Evolutionary conservation across 2,888 invertebrate genomes (phyloP), one percentile per base, ranked within the genome.

Genomic region (Erpobdella octoculata): DNA sequence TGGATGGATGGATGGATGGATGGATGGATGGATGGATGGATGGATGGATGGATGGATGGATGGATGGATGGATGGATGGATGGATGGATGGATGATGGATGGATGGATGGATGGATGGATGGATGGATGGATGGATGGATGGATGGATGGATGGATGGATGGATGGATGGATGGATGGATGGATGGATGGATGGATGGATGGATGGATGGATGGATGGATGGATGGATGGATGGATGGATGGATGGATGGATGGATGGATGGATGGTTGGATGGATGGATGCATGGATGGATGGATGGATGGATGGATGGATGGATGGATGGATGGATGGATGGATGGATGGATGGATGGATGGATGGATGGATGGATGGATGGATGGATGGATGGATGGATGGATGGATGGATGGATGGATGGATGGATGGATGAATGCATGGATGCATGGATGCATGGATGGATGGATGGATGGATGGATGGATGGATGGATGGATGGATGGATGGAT

Each of bases 311-410:
- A 62, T 62, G 41, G n/a, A 68, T 28, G 48, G 46, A 68, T 48
- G 46, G n/a, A 21, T 68, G 68, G 31, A 68, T 68, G 48, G 8
- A 67, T 38, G 38, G 67, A 62, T 62, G 62, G 62, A 62, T 62
- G 62, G 33, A 62, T 1, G 1, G 1, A 62, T 9, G 62, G 33
- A 9, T 62, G 33, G 1, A 62, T 28, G 62, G 31, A 62, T 62
- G 62, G 62, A 62, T 62, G 31, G 31, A 62, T 62, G 31, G 62
- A 28, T 62, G 31, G 62, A 53, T n/a, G 9, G n/a, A n/a, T n/a
- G n/a, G n/a, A n/a, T n/a, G n/a, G n/a, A n/a, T n/a, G n/a, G n/a
- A n/a, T n/a, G n/a, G n/a, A n/a, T n/a, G n/a, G n/a, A n/a, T n/a
- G n/a, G n/a, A n/a, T n/a, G n/a, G n/a, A n/a, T n/a, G n/a, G n/a